Base-by-base conservation (phyloP, 2,113 vertebrate genomes). In the Chaetodon trifascialis region DNA sequence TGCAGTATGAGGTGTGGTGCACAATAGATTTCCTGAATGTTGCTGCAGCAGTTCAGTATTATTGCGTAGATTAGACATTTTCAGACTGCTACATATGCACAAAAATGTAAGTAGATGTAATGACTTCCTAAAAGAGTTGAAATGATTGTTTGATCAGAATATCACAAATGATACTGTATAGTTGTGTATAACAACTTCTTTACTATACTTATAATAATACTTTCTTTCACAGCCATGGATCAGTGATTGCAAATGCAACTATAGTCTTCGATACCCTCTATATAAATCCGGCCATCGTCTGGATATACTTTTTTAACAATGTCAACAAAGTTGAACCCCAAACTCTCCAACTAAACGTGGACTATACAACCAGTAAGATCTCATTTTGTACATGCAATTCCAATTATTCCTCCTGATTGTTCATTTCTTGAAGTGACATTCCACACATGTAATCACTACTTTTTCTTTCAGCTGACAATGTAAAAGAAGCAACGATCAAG, bases 171-270 rank as follows among this genome's bases (percentile, higher is more conserved):
- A 59, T 34, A 30, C 30, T 30, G 30, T 30, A 16, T 34, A 58
- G 19, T 49, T 62, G 19, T 67, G 15, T n/a, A 34, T 21, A 17
- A 75, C 47, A 15, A 19, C 0, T 47, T 14, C 5, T 42, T 44
- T 55, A 15, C 19, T 15, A 51, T 46, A 7, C 30, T 81, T 40
- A 34, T 42, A 36, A 25, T 30, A 12, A 52, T 65, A 21, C 11
- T 52, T 73, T 47, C 51, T 8, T 76, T 83, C 63, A 51, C 83
- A 93, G 92, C 0, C 54, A 70, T 4, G 90, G 86, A 64, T 87
- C 92, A 25, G 86, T 93, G 23, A 89, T 93, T 0, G 91, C 91
- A 34, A 77, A 73, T 34, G 0, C 63, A 38, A 86, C 9, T 55
- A 0, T 93, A 12, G 7, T 64, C 25, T 94, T 94, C 42, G 5